phyloP scores from a whole-genome alignment of 2,888 invertebrate species.

The Drosophila ezoana region DNA sequence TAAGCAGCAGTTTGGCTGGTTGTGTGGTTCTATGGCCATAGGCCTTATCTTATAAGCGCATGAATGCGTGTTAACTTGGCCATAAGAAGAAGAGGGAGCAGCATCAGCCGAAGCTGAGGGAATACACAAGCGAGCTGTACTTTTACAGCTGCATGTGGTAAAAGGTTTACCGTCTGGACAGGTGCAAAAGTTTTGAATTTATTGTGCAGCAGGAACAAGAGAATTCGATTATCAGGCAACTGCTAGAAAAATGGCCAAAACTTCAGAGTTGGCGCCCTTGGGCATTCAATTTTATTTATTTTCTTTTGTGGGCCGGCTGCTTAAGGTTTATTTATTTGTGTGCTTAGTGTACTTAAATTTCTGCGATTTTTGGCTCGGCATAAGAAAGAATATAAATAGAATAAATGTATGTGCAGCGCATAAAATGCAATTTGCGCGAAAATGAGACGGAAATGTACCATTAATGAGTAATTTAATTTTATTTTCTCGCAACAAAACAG shows the following conservation, averaged over 20 bases:
- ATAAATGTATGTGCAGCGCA: slow-evolving; percentile 42
- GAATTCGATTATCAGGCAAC: slow-evolving; percentile 55
- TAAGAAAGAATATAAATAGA: slow-evolving; percentile 6
- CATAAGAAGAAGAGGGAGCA: not conserved
- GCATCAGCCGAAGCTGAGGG: not conserved
- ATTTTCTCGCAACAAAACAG: slow-evolving; percentile 57
- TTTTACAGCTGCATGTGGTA: slow-evolving; percentile 30
- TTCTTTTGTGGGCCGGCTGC: no score
- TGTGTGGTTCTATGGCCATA: slow-evolving; percentile 9
- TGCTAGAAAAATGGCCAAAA: slow-evolving; percentile 37
- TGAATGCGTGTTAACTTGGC: slow-evolving; percentile 54
- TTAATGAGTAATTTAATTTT: slow-evolving; percentile 72
- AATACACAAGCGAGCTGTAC: slow-evolving; percentile 9
- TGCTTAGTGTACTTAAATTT: not conserved
- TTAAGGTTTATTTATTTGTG: slow-evolving; percentile 9
- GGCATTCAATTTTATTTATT: not conserved
- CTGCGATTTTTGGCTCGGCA: slow-evolving; percentile 8
- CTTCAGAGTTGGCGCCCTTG: slow-evolving; percentile 6
- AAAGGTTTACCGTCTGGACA: slow-evolving; percentile 29
- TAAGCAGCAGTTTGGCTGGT: slow-evolving; percentile 49
- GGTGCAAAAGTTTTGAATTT: slow-evolving; percentile 69
- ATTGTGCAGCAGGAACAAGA: slow-evolving; percentile 48
- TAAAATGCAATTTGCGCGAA: slow-evolving; percentile 54
- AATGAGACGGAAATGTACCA: slow-evolving; percentile 60
- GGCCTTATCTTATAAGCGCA: slow-evolving; percentile 56